Evolutionary conservation across 2,797 vertebrate species (phyloP).

Genomic region (Oreonectes daqikongensis): DNA sequence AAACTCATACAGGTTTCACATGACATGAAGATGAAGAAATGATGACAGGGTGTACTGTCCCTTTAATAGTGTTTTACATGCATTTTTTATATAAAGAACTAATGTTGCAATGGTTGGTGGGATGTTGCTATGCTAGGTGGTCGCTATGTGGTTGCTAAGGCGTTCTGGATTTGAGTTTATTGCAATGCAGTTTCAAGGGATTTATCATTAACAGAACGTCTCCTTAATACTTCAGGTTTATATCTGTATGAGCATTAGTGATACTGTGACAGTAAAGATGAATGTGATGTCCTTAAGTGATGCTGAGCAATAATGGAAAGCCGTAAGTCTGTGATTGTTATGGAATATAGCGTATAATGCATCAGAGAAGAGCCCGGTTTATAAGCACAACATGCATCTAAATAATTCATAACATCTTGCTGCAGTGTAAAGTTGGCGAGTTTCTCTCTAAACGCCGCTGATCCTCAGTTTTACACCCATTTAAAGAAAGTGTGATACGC

Average conservation of each 20-base stretch:
- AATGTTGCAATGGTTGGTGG: not conserved
- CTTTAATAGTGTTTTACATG: no score
- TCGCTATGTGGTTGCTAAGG: not conserved
- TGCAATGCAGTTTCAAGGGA: not conserved
- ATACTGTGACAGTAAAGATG: not conserved
- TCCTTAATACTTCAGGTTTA: not conserved
- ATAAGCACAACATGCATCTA: not conserved
- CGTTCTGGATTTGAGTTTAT: not conserved
- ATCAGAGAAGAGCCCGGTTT: not conserved
- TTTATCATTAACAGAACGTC: no score
- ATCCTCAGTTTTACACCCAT: constrained; percentile 16
- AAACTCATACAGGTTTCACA: no score
- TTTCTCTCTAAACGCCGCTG: not conserved
- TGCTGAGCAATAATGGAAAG: not conserved
- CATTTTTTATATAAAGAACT: no score
- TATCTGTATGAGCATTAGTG: not conserved
- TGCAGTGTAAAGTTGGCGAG: not conserved
- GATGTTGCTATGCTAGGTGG: not conserved
- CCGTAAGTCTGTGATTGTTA: not conserved
- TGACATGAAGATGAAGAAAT: no score
- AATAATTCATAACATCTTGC: not conserved
- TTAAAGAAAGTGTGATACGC: not conserved
- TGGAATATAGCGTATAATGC: not conserved
- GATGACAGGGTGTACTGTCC: no score
- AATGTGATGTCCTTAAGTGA: not conserved